A percentile compares a stretch with the other conserved stretches of the same genome.
Evolutionary conservation across 2,797 vertebrate genomes (phyloP).

Genomic region (Gymnoscopelus braueri): DNA sequence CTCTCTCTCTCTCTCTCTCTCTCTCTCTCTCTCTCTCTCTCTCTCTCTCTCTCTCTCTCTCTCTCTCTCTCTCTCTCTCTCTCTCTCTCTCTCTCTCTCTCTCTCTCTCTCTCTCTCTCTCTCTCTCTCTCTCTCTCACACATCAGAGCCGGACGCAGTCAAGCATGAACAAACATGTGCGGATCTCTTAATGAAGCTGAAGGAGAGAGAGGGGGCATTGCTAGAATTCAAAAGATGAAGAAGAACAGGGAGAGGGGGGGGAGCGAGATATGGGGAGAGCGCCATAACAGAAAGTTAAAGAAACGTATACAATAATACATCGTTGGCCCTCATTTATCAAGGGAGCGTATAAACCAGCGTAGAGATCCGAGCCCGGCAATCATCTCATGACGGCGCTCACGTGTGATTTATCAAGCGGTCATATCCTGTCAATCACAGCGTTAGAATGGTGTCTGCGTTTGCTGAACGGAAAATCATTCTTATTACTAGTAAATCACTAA

Average conservation of each 20-base stretch:
- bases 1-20: constrained; percentile 35
- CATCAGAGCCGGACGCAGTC: constrained; percentile 28
- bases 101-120: constrained; percentile 17
- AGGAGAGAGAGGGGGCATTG: constrained; percentile 12
- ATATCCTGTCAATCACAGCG: no score
- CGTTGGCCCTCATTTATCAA: no score
- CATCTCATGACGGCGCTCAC: no score
- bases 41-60: constrained; percentile 24
- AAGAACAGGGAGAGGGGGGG: neutral
- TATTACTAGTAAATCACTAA: no score
- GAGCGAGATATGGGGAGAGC: neutral
- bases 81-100: constrained; percentile 17
- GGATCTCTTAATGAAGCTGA: constrained; percentile 58
- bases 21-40: constrained; percentile 17
- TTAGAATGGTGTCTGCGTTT: no score
- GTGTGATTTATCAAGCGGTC: no score
- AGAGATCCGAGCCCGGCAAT: no score
- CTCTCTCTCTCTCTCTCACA: constrained; percentile 30
- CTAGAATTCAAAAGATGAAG: constrained; percentile 27
- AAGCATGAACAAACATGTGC: constrained; percentile 47
- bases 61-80: constrained; percentile 20
- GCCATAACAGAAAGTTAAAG: neutral
- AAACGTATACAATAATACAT: constrained; percentile 11
- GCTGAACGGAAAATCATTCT: no score
- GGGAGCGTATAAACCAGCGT: no score